Evolutionary conservation across 2,888 invertebrate genomes (phyloP).

Genomic region (Malthinus flaveolus): DNA sequence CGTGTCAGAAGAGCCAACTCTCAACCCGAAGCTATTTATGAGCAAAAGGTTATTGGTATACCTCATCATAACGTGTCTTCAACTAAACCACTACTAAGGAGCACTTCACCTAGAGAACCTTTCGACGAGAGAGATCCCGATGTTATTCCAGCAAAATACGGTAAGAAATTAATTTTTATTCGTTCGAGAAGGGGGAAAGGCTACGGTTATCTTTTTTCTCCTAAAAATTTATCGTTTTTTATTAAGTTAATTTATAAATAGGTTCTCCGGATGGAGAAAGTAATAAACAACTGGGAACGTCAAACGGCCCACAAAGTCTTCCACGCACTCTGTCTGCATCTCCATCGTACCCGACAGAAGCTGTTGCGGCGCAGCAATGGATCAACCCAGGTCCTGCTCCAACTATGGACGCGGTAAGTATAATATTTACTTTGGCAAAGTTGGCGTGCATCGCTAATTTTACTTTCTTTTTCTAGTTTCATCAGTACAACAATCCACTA

Average conservation of each 20-base stretch:
- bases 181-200: too few relatives aligned
- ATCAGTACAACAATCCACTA: conserved; percentile 59
- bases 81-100: conserved; percentile 51
- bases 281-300: conserved; percentile 43
- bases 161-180: conserved; percentile 53
- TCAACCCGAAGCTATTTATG: conserved; percentile 42
- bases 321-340: conserved; percentile 41
- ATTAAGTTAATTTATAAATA: conserved; percentile 27
- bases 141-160: conserved; percentile 75
- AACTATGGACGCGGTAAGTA: conserved; percentile 38
- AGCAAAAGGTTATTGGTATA: conserved; percentile 53
- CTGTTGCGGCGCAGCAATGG: conserved; percentile 53
- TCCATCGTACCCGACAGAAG: conserved; percentile 43
- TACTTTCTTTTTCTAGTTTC: conserved; percentile 44
- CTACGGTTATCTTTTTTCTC: too few relatives aligned
- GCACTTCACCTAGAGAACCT: conserved; percentile 51
- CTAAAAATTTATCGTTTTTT: too few relatives aligned
- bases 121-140: conserved; percentile 70
- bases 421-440: not conserved
- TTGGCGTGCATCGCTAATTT: not conserved
- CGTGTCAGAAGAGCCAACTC: conserved; percentile 53
- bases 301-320: conserved; percentile 44
- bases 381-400: conserved; percentile 56
- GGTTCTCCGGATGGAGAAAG: conserved; percentile 51
- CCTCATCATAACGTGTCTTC: conserved; percentile 48